These are phyloP conservation scores for Xestia rhomboidea DNA, from an alignment of 2,888 invertebrate species.

Conservation along the genomic window DNA sequence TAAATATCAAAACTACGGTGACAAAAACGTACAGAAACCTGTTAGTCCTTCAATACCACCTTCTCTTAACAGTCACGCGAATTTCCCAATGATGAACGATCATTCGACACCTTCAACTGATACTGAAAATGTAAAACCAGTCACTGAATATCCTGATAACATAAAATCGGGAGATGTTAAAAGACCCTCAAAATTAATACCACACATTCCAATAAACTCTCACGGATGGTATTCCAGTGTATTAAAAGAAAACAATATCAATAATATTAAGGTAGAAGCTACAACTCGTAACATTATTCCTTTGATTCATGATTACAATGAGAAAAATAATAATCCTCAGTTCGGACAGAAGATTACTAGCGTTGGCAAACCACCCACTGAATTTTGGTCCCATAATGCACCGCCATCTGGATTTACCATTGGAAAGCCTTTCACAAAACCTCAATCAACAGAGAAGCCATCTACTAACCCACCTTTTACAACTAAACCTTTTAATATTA, in stretches of 20 bases:
- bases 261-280: conserved; percentile 82
- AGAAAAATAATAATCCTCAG: conserved; percentile 75
- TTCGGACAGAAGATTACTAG: conserved; percentile 86
- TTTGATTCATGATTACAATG: conserved; percentile 78
- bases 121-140: conserved; percentile 71
- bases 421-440: conserved; percentile 84
- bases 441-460: conserved; percentile 71
- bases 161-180: conserved; percentile 73
- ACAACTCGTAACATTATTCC: conserved; percentile 87
- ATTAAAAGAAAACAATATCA: conserved; percentile 80
- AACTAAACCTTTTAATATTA: conserved; percentile 76
- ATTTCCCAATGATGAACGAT: conserved; percentile 87
- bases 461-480: conserved; percentile 71
- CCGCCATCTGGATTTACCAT: conserved; percentile 76
- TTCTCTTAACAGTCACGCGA: conserved; percentile 86
- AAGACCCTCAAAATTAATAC: conserved; percentile 82
- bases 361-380: conserved; percentile 84
- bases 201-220: conserved; percentile 85
- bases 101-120: conserved; percentile 62
- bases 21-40: conserved; percentile 56
- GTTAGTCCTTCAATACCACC: conserved; percentile 67
- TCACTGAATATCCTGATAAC: conserved; percentile 75
- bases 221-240: conserved; percentile 88
- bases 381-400: conserved; percentile 79
- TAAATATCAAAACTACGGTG: conserved; percentile 62